Evolutionary conservation across 2,113 vertebrate species (phyloP).

Genomic region (Carollia perspicillata): DNA sequence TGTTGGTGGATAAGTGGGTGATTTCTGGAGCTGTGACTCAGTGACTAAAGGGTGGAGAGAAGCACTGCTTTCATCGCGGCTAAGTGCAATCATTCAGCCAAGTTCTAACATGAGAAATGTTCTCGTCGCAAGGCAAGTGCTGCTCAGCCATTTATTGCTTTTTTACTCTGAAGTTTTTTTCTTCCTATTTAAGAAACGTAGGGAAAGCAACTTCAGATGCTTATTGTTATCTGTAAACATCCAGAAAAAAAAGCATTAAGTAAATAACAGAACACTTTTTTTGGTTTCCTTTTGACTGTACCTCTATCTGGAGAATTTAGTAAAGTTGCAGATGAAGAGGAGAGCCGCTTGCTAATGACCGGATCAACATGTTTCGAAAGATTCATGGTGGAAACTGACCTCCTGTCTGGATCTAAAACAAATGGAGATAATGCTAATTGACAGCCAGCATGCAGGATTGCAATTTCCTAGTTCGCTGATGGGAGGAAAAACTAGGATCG

Average conservation of each 20-base stretch:
- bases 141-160: slow-evolving; percentile 79
- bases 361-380: slow-evolving; percentile 97
- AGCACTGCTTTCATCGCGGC: slow-evolving; percentile 79
- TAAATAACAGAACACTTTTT: slow-evolving; percentile 75
- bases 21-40: slow-evolving; percentile 76
- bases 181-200: slow-evolving; percentile 78
- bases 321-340: slow-evolving; percentile 96
- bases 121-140: slow-evolving; percentile 76
- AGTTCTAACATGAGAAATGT: slow-evolving; percentile 74
- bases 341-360: slow-evolving; percentile 98
- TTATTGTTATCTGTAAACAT: slow-evolving; percentile 74
- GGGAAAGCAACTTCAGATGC: slow-evolving; percentile 83
- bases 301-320: slow-evolving; percentile 98
- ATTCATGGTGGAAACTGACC: slow-evolving; percentile 98
- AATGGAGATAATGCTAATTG: slow-evolving; percentile 85
- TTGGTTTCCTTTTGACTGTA: slow-evolving; percentile 85
- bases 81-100: slow-evolving; percentile 72
- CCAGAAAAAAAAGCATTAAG: slow-evolving; percentile 68
- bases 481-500: slow-evolving; percentile 71
- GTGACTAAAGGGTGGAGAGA: slow-evolving; percentile 84
- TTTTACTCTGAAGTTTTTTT: slow-evolving; percentile 80
- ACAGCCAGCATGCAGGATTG: slow-evolving; percentile 81
- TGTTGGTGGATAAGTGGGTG: slow-evolving; percentile 71
- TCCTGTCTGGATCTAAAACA: slow-evolving; percentile 94
- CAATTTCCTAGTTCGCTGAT: slow-evolving; percentile 73